These are phyloP conservation scores for Cottus gobio DNA, from an alignment of 2,113 vertebrate species.

Conservation along the genomic window DNA sequence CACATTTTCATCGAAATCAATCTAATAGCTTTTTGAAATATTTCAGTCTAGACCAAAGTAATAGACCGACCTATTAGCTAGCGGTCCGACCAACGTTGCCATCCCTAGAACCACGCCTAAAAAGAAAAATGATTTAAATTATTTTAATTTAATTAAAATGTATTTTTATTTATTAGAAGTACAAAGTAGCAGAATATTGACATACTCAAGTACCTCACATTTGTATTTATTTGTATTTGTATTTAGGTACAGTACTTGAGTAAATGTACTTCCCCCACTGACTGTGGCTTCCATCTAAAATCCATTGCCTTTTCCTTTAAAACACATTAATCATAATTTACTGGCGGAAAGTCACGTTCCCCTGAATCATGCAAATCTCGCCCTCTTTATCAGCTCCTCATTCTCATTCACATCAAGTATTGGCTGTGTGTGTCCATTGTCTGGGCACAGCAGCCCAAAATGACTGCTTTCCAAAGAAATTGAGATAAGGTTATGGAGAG, in stretches of 20 bases:
- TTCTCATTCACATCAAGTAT: conserved; percentile 38
- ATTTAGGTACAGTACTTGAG: background rate
- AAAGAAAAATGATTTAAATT: too few species aligned
- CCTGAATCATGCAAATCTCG: conserved; percentile 12
- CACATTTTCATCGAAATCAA: background rate
- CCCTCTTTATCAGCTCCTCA: conserved; percentile 17
- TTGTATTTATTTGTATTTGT: too few species aligned
- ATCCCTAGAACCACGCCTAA: background rate
- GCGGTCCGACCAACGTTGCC: background rate
- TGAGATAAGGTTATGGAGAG: conserved; percentile 6
- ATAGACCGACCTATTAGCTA: background rate
- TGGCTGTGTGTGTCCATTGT: conserved; percentile 22
- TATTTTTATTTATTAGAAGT: too few species aligned
- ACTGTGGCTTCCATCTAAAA: background rate
- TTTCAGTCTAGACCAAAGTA: background rate
- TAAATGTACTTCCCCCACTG: background rate
- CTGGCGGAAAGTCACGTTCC: background rate
- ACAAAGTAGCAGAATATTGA: background rate
- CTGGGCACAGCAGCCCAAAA: conserved; percentile 33
- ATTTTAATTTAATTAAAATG: too few species aligned
- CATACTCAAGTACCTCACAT: background rate
- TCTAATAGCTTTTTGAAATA: background rate
- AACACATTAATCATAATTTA: background rate
- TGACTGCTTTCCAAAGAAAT: conserved; percentile 39
- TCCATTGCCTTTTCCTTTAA: background rate